Conservation (phyloP, 2,113 vertebrate species). For the Perccottus glenii region DNA sequence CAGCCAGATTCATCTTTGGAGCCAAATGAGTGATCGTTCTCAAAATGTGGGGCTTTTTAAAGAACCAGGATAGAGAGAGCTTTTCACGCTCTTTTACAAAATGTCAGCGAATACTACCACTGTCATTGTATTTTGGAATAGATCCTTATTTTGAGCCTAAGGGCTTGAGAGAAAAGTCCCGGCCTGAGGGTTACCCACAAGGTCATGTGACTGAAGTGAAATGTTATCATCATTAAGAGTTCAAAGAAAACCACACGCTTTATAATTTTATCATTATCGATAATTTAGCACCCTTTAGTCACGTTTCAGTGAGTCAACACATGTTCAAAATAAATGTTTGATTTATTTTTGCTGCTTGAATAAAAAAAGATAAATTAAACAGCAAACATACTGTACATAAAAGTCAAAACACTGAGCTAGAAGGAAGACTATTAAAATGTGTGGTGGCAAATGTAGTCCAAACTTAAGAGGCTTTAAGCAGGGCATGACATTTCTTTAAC, state of each 20-base stretch:
- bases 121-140: background rate
- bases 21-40: background rate
- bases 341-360: too few relatives aligned
- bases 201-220: too few relatives aligned
- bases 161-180: background rate
- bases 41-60: background rate
- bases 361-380: too few relatives aligned
- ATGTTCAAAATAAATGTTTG: too few relatives aligned
- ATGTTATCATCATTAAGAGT: too few relatives aligned
- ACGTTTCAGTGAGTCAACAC: too few relatives aligned
- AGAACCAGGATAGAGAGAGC: background rate
- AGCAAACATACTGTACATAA: too few relatives aligned
- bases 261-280: too few relatives aligned
- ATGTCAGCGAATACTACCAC: background rate
- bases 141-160: background rate
- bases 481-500: background rate
- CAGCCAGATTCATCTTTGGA: constrained; percentile 1
- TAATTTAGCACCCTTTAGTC: too few relatives aligned
- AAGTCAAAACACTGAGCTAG: too few relatives aligned
- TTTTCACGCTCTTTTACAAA: background rate
- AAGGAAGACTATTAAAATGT: too few relatives aligned
- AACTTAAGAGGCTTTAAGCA: background rate
- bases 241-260: too few relatives aligned
- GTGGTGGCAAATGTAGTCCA: background rate
- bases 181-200: background rate